Evolutionary conservation across 2,797 vertebrate species (phyloP).

Genomic region (Mormyrus proboscirostris): DNA sequence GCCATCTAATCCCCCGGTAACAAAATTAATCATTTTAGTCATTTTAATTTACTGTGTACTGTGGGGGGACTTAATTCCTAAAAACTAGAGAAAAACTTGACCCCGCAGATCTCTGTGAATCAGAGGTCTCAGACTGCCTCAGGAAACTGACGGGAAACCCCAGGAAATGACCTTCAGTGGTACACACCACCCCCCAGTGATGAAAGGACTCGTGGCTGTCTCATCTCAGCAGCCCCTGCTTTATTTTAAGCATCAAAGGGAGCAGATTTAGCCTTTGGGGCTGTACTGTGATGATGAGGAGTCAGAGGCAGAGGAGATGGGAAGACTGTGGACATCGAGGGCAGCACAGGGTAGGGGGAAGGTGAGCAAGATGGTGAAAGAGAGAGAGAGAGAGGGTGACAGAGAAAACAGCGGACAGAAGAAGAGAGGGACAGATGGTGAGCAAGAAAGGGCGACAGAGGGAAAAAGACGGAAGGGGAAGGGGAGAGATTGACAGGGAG

Average conservation of each 20-base stretch:
- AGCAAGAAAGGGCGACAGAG: not conserved
- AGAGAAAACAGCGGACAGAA: not conserved
- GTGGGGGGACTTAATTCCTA: not conserved
- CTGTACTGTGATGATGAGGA: not conserved
- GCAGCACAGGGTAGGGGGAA: not conserved
- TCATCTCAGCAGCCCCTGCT: not conserved
- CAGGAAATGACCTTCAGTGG: not conserved
- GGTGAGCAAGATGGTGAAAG: not conserved
- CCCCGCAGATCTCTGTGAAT: not conserved
- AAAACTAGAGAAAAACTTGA: not conserved
- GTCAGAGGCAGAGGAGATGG: not conserved
- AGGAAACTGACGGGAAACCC: not conserved
- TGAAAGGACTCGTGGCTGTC: not conserved
- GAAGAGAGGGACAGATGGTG: conserved; percentile 8
- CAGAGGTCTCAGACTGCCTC: not conserved
- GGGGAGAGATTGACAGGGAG: not conserved
- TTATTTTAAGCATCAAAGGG: not conserved
- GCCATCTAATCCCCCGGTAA: conserved; percentile 4
- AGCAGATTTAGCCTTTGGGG: not conserved
- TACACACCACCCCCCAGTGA: not conserved
- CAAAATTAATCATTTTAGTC: conserved; percentile 12
- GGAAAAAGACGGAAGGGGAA: not conserved
- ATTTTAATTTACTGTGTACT: conserved; percentile 18
- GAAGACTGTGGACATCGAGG: not conserved
- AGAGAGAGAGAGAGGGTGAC: not conserved